phyloP scores from a whole-genome alignment of 2,797 vertebrate species.

The Manis crassicaudata region DNA sequence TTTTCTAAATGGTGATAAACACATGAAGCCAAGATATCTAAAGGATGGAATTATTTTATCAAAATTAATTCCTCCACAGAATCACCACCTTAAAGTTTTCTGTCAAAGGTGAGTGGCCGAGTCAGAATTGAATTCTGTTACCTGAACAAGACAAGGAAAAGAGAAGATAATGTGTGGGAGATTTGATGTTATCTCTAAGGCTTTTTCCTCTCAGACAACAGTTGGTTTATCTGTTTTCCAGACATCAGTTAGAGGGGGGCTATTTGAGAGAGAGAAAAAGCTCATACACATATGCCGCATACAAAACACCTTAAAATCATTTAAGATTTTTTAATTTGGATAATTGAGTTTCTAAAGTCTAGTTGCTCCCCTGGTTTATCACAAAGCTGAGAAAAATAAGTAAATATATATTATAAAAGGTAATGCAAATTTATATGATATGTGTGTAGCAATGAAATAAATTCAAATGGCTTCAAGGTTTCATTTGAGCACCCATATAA shows the following conservation, averaged over 20 bases:
- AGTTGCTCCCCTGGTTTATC: not conserved
- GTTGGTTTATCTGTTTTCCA: conserved; percentile 66
- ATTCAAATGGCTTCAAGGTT: conserved; percentile 46
- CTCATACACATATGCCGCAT: not conserved
- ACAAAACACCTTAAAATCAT: not conserved
- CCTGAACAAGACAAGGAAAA: conserved; percentile 52
- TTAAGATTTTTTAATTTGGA: not conserved
- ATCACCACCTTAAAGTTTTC: conserved; percentile 77
- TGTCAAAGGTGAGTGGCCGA: conserved; percentile 77
- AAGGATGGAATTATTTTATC: conserved; percentile 82
- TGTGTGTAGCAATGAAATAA: conserved; percentile 14
- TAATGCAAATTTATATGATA: conserved; percentile 33
- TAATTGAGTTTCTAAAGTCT: conserved; percentile 1
- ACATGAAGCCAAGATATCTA: conserved; percentile 73
- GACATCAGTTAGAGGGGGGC: not conserved
- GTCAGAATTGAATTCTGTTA: conserved; percentile 75
- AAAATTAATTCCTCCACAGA: conserved; percentile 81
- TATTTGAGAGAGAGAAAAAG: not conserved
- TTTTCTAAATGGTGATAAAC: conserved; percentile 86
- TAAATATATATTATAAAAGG: not conserved
- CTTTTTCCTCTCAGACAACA: conserved; percentile 50
- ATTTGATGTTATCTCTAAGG: conserved; percentile 2
- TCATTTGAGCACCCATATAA: conserved; percentile 60
- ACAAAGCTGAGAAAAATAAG: not conserved
- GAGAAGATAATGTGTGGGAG: conserved; percentile 53